These are phyloP conservation scores for Trinorchestia longiramus DNA, from an alignment of 1,140 invertebrate genomes.

Conservation along the genomic window DNA sequence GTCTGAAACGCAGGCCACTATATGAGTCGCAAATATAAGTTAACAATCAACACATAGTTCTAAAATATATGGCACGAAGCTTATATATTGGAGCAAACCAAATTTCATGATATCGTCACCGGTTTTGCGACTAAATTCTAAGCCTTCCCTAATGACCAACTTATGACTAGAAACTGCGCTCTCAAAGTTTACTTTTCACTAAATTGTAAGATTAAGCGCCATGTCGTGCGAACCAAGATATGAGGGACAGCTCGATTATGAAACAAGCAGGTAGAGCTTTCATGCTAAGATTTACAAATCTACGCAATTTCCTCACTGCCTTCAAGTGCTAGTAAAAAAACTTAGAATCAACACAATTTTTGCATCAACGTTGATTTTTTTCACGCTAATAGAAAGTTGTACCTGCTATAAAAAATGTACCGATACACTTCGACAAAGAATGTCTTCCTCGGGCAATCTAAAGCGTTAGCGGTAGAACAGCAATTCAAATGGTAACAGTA, in stretches of 20 bases:
- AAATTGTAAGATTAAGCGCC: not conserved
- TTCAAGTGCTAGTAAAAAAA: not conserved
- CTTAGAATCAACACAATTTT: too few relatives aligned
- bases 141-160: not conserved
- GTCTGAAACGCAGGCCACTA: not conserved
- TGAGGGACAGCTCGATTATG: not conserved
- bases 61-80: not conserved
- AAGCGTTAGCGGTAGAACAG: too few relatives aligned
- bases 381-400: too few relatives aligned
- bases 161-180: constrained; percentile 1
- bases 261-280: not conserved
- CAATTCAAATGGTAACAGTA: too few relatives aligned
- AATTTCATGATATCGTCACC: not conserved
- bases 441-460: too few relatives aligned
- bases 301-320: not conserved
- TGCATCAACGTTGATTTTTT: too few relatives aligned
- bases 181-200: not conserved
- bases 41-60: not conserved
- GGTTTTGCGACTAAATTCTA: not conserved
- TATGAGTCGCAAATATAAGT: not conserved
- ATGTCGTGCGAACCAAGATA: not conserved
- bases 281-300: not conserved
- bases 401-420: too few relatives aligned
- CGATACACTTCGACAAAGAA: too few relatives aligned
- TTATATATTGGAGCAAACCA: not conserved